Conservation (phyloP, 2,888 invertebrate genomes). For the Hemicrepidius hirtus region DNA sequence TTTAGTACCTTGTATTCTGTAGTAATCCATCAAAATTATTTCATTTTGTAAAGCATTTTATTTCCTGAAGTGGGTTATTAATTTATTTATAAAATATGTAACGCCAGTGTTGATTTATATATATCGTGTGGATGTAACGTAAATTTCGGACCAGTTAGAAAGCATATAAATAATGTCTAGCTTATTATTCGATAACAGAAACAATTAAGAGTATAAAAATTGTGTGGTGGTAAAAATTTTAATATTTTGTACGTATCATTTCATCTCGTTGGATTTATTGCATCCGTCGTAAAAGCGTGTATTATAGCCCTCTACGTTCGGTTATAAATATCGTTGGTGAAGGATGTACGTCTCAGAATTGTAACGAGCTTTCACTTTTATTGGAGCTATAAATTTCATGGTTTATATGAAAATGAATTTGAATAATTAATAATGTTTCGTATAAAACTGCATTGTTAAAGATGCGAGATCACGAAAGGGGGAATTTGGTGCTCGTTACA, state of each 20-base stretch:
- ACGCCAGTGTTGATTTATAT: conserved; percentile 30
- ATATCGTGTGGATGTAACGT: conserved; percentile 37
- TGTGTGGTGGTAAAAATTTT: conserved; percentile 56
- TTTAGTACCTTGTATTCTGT: conserved; percentile 22
- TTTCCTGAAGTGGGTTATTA: conserved; percentile 33
- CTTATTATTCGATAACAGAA: conserved; percentile 39
- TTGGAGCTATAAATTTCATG: conserved; percentile 48
- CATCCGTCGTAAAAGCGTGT: conserved; percentile 65
- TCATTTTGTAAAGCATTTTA: conserved; percentile 26
- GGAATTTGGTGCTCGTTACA: background rate
- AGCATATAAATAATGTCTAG: conserved; percentile 31
- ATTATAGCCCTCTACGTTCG: conserved; percentile 59
- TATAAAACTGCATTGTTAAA: conserved; percentile 38
- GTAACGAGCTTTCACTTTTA: conserved; percentile 53
- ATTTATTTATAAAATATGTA: conserved; percentile 40
- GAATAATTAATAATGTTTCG: conserved; percentile 47
- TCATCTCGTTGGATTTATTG: conserved; percentile 69
- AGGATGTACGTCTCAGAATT: conserved; percentile 55
- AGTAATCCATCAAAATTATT: conserved; percentile 43
- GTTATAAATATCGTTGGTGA: conserved; percentile 55
- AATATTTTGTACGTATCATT: conserved; percentile 66
- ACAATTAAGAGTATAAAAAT: conserved; percentile 42
- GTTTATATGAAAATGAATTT: conserved; percentile 49
- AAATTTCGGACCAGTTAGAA: conserved; percentile 30
- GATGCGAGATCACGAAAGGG: conserved; percentile 35